These are phyloP conservation scores for Stegodyphus mimosarum DNA, from an alignment of 1,140 invertebrate genomes.

Conservation along the genomic window DNA sequence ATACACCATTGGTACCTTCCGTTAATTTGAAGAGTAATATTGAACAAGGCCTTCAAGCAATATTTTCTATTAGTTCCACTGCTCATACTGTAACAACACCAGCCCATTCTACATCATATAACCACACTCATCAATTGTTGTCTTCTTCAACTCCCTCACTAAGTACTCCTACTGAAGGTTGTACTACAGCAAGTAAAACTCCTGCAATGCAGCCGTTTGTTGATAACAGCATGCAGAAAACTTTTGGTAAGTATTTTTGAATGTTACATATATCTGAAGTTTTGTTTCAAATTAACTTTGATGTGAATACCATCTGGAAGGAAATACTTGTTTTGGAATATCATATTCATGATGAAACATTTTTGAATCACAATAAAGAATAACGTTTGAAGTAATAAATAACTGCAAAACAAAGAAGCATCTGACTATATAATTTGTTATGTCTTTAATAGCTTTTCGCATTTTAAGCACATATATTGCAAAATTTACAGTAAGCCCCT, in stretches of 20 bases:
- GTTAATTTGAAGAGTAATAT: conserved; percentile 49
- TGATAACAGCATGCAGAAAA: background rate
- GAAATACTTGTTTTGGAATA: no score
- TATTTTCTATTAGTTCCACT: conserved; percentile 44
- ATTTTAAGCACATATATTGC: no score
- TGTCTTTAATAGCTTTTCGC: no score
- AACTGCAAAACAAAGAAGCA: no score
- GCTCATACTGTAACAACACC: conserved; percentile 60
- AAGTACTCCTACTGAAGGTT: conserved; percentile 21
- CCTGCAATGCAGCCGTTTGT: background rate
- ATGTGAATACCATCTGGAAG: no score
- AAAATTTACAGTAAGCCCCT: no score
- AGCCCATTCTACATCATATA: conserved; percentile 46
- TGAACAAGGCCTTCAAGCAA: conserved; percentile 62
- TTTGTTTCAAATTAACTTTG: no score
- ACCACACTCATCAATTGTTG: conserved; percentile 30
- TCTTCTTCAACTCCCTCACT: conserved; percentile 21
- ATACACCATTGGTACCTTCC: conserved; percentile 51
- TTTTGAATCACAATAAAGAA: no score
- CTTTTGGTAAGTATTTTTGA: background rate
- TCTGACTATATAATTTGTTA: no score
- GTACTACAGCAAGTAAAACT: conserved; percentile 11
- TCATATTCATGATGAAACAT: no score
- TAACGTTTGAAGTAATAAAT: no score
- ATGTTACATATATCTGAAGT: no score